Base-by-base conservation (phyloP, 2,888 invertebrate genomes). In the Resseliella maxima region DNA sequence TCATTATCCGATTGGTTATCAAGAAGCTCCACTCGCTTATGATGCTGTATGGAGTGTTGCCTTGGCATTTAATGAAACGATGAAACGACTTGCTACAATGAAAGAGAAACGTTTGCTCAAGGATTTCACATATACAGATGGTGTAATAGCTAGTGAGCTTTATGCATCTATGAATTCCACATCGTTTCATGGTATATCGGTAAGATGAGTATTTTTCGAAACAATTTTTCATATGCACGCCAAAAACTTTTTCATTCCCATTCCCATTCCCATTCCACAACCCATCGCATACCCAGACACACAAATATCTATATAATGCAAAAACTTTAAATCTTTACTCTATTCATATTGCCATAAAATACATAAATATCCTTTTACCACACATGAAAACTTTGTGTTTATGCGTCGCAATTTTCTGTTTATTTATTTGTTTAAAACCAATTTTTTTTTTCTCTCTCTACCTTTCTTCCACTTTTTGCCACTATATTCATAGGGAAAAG, bases 41-140 rank as follows among this genome's bases (percentile, higher is more conserved):
- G 99, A 99, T 91, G 99, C 99, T 15, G 97, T 99, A 85, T 99
- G 99, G 99, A 98, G 99, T 64, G 96, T 99, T 46, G 99, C 99
- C 59, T 92, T 99, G 89, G 97, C 99, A 24, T 97, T 99, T 90
- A 99, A 99, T 92, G 98, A 98, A 92, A 98, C 99, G 35, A 97
- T 97, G 95, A 95, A 95, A 89, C 95, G 96, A 88, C 93, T 99
- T 86, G 94, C 94, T 88, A 94, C 94, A 89, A 89, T 90, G 86
- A 35, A 46, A 24, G 54, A 36, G 86, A 96, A 96, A 38, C 94
- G 96, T 90, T 96, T 95, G 88, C 92, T 99, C 89, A 98, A 98
- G 90, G 96, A 98, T 91, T 99, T 99, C 91, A 97, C 97, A 86
- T 99, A 99, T 91, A 96, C 96, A 64, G 97, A 98, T 92, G 96